Evolutionary conservation across 1,140 invertebrate genomes (phyloP), one percentile per base, ranked within the genome.

Genomic region (Riptortus pedestris): DNA sequence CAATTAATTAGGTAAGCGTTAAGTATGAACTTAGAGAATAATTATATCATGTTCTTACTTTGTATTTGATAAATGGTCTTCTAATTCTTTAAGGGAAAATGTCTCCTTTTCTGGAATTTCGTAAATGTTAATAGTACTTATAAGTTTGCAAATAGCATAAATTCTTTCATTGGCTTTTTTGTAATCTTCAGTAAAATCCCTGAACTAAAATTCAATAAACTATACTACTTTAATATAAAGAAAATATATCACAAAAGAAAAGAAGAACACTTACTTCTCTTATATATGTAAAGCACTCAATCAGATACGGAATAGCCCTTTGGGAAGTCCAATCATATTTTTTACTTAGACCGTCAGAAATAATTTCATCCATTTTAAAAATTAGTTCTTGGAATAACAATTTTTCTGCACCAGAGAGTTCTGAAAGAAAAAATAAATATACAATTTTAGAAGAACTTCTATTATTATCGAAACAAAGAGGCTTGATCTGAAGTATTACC

Each of bases 81-180:
- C 51, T 12, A 55, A 55, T 27, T 22, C 24, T 55, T 55, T 14
- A 24, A 55, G 26, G 5, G n/a, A 1, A 26, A 55, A 55, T 9
- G 9, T 55, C 26, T 26, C 4, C 14, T 14, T 55, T 16, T 2
- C 16, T 47, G 33, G 24, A 45, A 60, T 29, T 52, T 66, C 20
- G 9, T 57, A 52, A 7, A 66, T 57, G n/a, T 58, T 29, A 16
- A 62, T 28, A 20, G 33, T 27, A 71, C 85, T 90, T 64, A 93
- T 88, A 71, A 83, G 82, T 70, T 89, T 85, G 76, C 87, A 89
- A 63, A 87, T 79, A 69, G 79, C 80, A 0, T 85, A 79, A 65
- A 93, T 85, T 70, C 86, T 79, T 12, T 81, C 71, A 74, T 91
- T 91, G 59, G 83, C 85, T 29, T 78, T 79, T 76, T 93, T 93